Conservation (phyloP, 2,113 vertebrate genomes). For the Nanorana parkeri region DNA sequence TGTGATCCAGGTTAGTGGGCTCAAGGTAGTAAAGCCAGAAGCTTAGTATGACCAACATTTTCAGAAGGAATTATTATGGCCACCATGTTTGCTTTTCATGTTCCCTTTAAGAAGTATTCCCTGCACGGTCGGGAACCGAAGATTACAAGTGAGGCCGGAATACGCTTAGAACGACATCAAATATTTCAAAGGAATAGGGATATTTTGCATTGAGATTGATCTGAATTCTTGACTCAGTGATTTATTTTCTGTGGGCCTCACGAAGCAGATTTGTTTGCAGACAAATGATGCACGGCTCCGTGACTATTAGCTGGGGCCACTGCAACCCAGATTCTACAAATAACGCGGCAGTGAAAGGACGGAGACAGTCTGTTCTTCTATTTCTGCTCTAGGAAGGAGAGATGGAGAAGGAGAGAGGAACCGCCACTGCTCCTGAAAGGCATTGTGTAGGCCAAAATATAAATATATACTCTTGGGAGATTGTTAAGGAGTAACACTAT, state of each 20-base stretch:
- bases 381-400: conserved; percentile 33
- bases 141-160: conserved; percentile 60
- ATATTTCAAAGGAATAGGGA: conserved; percentile 69
- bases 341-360: conserved; percentile 61
- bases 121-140: conserved; percentile 21
- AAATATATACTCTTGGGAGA: too few species aligned
- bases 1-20: too few species aligned
- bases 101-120: conserved; percentile 19
- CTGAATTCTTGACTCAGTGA: conserved; percentile 68
- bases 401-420: background rate
- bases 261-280: conserved; percentile 63
- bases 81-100: too few species aligned
- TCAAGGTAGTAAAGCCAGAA: too few species aligned
- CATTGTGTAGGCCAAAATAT: too few species aligned
- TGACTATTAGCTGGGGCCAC: conserved; percentile 64
- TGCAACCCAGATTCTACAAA: conserved; percentile 67
- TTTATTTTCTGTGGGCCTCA: conserved; percentile 69
- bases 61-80: too few species aligned
- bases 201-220: conserved; percentile 71
- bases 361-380: conserved; percentile 44
- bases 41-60: too few species aligned
- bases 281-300: conserved; percentile 58
- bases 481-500: too few species aligned
- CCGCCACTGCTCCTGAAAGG: too few species aligned
- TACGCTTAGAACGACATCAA: conserved; percentile 69